Evolutionary conservation across 2,797 vertebrate genomes (phyloP), one percentile per base, ranked within the genome.

Genomic region (Scyliorhinus canicula): DNA sequence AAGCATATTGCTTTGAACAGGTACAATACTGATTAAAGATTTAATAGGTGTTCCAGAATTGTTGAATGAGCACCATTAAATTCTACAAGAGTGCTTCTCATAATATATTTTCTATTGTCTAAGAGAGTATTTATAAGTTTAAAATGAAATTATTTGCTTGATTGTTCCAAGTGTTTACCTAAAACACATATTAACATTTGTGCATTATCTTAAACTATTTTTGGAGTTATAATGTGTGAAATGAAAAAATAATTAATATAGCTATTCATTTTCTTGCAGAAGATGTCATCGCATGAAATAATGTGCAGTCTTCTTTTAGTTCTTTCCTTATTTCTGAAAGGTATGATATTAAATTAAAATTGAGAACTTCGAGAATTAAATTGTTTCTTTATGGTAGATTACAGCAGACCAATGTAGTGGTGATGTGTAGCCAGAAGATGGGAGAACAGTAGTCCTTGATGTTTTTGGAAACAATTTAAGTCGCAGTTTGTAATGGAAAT

Each of bases 281-380:
- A 71, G 67, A 74, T 94, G 93, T 16, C 65, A 21, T 35, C 93
- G 35, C 28, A 52, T 19, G 74, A 94, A 71, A 52, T 71, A 74
- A n/a, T 55, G 2, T 71, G 47, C 44, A 94, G 24, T 71, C 93
- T 94, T 28, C 44, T 94, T 71, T 21, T 94, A 8, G 47, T 12
- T 50, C 3, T 69, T 52, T 50, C 4, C 55, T 55, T 94, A 69
- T 21, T 71, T 94, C 28, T 52, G 28, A 74, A 94, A 94, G 93
- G 93, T 94, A 74, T 6, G 67, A 55, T 65, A 19, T 91, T 65
- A 91, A 63, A 60, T 90, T 90, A 40, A 60, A 91, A n/a, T 44
- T 65, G 57, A 35, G n/a, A 65, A 65, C 19, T 91, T 91, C 24
- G 19, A 63, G 5, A 90, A 57, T 86, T 86, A 31, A 31, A 50